Conservation (phyloP, 2,797 vertebrate species). For the Anableps anableps region DNA sequence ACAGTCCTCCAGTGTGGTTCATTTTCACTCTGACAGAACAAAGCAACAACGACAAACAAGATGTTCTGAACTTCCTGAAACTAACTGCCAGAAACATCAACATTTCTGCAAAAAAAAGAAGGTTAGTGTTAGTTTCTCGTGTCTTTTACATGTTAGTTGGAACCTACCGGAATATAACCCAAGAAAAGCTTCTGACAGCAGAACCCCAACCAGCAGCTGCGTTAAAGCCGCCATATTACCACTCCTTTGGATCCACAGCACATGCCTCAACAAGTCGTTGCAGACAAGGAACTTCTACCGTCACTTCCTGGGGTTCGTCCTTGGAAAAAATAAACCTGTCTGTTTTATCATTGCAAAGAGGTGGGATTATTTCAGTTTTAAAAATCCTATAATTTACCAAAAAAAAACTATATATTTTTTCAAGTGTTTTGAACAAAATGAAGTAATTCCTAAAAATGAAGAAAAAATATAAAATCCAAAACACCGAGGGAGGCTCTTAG, state of each 20-base stretch:
- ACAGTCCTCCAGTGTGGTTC: no score
- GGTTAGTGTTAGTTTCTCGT: background rate
- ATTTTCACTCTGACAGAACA: no score
- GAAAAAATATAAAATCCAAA: no score
- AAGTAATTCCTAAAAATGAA: background rate
- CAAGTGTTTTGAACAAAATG: background rate
- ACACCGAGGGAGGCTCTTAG: no score
- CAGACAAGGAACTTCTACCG: background rate
- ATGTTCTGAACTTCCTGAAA: no score
- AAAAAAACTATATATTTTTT: no score
- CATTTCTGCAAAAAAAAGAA: background rate
- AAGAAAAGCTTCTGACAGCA: background rate
- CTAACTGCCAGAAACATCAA: background rate
- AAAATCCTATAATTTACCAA: no score
- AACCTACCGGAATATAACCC: background rate
- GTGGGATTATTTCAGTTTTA: background rate
- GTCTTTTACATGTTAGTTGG: no score
- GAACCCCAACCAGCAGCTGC: background rate
- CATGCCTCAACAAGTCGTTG: background rate
- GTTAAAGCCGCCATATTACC: background rate
- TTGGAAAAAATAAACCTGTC: background rate
- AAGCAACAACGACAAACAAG: no score
- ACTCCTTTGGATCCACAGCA: no score
- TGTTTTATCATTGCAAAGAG: background rate
- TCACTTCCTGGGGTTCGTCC: background rate